phyloP scores from a whole-genome alignment of 1,140 invertebrate species.

The Procambarus clarkii region DNA sequence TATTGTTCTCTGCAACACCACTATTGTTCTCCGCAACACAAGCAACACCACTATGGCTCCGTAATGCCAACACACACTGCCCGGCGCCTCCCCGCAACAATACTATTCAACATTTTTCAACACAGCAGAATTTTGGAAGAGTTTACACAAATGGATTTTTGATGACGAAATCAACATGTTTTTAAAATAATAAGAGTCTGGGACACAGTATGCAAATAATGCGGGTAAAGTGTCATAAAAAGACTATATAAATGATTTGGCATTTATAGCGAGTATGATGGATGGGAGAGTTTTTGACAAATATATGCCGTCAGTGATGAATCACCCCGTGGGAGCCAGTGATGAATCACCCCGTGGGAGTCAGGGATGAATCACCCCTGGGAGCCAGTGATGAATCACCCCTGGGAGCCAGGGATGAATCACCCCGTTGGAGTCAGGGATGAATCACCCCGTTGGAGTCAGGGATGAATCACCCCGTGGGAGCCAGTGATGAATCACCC shows the following conservation, averaged over 20 bases:
- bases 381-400: no score
- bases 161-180: constrained; percentile 1
- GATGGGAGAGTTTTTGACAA: constrained; percentile 20
- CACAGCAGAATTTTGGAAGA: neutral
- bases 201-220: constrained; percentile 43
- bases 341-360: no score
- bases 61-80: neutral
- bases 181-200: constrained; percentile 23
- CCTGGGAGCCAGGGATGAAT: no score
- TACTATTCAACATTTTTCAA: constrained; percentile 8
- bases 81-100: neutral
- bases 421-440: no score
- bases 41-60: neutral
- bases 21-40: no score
- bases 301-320: constrained; percentile 21
- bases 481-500: no score
- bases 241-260: constrained; percentile 46
- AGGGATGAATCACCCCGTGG: no score
- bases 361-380: no score
- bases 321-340: neutral
- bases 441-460: no score
- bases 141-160: constrained; percentile 14
- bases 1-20: no score
- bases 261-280: constrained; percentile 33
- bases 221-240: constrained; percentile 46